Percentiles rank a stretch among this genome's conserved stretches.
Conservation (phyloP, 2,797 vertebrate species). For the Schizopygopsis pylzovi region DNA sequence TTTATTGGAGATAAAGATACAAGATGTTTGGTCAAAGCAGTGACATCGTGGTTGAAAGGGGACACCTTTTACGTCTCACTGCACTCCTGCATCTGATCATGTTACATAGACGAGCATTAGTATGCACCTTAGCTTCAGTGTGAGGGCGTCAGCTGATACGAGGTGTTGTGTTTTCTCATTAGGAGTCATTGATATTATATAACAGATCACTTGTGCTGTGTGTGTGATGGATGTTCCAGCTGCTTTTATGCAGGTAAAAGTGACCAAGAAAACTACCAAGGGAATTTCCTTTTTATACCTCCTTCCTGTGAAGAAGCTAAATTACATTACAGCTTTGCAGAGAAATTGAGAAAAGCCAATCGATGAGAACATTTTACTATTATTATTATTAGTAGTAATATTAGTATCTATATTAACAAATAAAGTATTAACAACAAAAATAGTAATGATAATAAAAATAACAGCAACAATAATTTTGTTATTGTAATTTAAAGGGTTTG, state of each 20-base stretch:
- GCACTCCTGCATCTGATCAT: not conserved
- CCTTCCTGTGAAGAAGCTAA: not conserved
- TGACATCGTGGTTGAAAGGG: slow-evolving; percentile 11
- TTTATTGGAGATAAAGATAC: slow-evolving; percentile 10
- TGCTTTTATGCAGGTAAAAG: slow-evolving; percentile 17
- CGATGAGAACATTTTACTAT: not conserved
- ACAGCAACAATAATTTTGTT: not conserved
- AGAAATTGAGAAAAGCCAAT: not conserved
- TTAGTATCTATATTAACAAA: not conserved
- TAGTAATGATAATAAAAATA: not conserved
- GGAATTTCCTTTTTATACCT: slow-evolving; percentile 12
- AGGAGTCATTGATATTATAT: slow-evolving; percentile 2
- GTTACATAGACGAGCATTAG: slow-evolving; percentile 37
- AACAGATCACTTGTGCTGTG: not conserved
- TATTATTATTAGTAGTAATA: not conserved
- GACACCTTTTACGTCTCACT: slow-evolving; percentile 5
- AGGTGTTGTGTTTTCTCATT: slow-evolving; percentile 33
- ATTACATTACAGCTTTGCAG: not conserved
- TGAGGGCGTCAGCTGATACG: slow-evolving; percentile 35
- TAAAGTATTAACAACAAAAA: not conserved
- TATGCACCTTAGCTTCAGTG: slow-evolving; percentile 9
- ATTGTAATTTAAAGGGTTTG: not conserved
- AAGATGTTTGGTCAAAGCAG: not conserved
- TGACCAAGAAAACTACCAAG: not conserved
- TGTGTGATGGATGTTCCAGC: slow-evolving; percentile 15